Base-by-base conservation (phyloP, 2,797 vertebrate genomes). In the Fratercula arctica region DNA sequence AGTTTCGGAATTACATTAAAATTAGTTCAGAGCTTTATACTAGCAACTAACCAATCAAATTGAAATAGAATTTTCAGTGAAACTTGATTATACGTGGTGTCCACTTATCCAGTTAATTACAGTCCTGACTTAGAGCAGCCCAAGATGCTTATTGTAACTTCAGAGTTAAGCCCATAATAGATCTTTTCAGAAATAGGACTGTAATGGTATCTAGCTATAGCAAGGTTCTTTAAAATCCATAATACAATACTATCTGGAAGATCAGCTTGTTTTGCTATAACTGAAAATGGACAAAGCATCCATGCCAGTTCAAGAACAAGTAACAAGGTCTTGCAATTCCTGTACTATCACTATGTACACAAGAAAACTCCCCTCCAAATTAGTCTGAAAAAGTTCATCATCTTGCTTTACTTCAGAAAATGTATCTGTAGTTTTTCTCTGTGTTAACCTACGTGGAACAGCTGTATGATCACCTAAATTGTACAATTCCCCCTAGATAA, bases 101-200 rank as follows among this genome's bases (percentile, higher is more conserved):
- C 78, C 92, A 87, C 85, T 83, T 92, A 90, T 35, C 73, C 70
- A 86, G 79, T 78, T 95, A 95, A 93, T 93, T 95, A 91, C 54
- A 89, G 90, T 21, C 48, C 89, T 93, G 78, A 80, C 89, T 89
- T 51, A 56, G 25, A 81, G 87, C 59, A 93, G 93, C 79, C 63
- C 3, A 69, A 96, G 81, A 85, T 73, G 69, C 79, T 88, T 94
- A 84, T 82, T 91, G n/a, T 60, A 92, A 91, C 66, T 91, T 92
- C 50, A 37, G 39, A 92, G 72, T 76, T 87, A 87, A 94, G 54
- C 20, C 54, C 51, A 23, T 67, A 93, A 96, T 35, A 82, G 63
- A 81, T 53, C 94, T 91, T 93, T 88, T 92, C 92, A 95, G 87
- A 87, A 95, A 76, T 5, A 87, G 66, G 61, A 74, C 0, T 89